Evolutionary conservation across 64 coral and sea anemone genomes (phyloP), one percentile per base, ranked within the genome.

Genomic region (Stichodactyla mertensii): DNA sequence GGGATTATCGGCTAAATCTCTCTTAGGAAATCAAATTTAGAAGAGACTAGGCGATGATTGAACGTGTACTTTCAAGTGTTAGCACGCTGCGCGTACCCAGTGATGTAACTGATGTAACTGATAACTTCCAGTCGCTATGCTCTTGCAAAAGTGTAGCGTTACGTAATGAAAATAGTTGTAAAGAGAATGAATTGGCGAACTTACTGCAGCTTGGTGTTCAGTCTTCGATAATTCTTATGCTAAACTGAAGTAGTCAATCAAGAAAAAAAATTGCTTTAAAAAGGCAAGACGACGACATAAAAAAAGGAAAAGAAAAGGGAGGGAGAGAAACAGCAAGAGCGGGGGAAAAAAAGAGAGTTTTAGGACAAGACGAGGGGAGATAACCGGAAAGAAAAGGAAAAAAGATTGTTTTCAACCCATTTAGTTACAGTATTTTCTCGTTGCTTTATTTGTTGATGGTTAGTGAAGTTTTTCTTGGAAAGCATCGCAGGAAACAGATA

Each of bases 61-160:
- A 66, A 66, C 8, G 62, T 66, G 62, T 66, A 6, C 62, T 18
- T 74, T 74, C 69, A 74, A 74, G 69, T 74, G n/a, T 74, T 74
- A 31, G 59, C 19, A 66, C 36, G 62, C 22, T 66, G 2, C 62
- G 62, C 12, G 62, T 13, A 66, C 18, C 22, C 1, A 66, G 19
- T 0, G 19, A 22, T 16, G 20, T 66, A 66, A n/a, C 62, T 66
- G 22, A 5, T 66, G 62, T 66, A 66, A 66, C 19, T 66, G 62
- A 66, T 66, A n/a, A 16, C 5, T 6, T 45, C 36, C 36, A 45
- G 36, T 45, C 36, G 36, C 36, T 45, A 45, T 45, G 36, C 36
- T n/a, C 62, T 66, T 66, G 62, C 19, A 13, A 66, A 66, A 20
- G 18, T 22, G 62, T 45, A 45, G 36, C 36, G 36, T 45, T 45